Conservation (phyloP, 2,888 invertebrate genomes). For the Slavum lentiscoides region DNA sequence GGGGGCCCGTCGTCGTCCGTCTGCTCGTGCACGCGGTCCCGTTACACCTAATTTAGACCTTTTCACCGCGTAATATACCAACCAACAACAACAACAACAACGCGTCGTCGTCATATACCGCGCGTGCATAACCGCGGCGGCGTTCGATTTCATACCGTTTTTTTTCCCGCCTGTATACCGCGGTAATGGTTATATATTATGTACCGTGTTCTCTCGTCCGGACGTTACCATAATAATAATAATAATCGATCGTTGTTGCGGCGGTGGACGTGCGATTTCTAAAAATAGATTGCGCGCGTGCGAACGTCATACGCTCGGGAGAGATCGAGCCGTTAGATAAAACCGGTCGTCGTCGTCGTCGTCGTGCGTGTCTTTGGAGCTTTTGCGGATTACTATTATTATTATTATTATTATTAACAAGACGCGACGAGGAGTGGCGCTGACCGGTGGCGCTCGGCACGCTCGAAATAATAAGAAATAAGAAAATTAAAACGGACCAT, state of each 20-base stretch:
- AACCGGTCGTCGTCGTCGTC: conserved; percentile 4
- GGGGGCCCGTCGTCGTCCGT: background rate
- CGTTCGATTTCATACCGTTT: too few relatives aligned
- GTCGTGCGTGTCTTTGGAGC: conserved; percentile 18
- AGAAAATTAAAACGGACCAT: conserved; percentile 8
- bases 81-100: too few relatives aligned
- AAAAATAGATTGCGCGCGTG: too few relatives aligned
- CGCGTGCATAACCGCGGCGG: too few relatives aligned
- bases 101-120: too few relatives aligned
- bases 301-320: too few relatives aligned
- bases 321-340: background rate
- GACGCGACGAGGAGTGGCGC: conserved; percentile 35
- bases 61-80: background rate
- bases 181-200: too few relatives aligned
- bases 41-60: conserved; percentile 29
- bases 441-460: conserved; percentile 46
- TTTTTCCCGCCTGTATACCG: too few relatives aligned
- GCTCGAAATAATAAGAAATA: conserved; percentile 11
- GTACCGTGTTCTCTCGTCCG: too few relatives aligned
- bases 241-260: too few relatives aligned
- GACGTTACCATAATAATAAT: too few relatives aligned
- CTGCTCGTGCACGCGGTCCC: background rate
- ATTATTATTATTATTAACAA: conserved; percentile 1
- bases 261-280: too few relatives aligned
- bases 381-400: background rate